A percentile compares a stretch with the other conserved stretches of the same genome.
phyloP scores from a whole-genome alignment of 1,140 invertebrate genomes.

The Papilio xuthus region DNA sequence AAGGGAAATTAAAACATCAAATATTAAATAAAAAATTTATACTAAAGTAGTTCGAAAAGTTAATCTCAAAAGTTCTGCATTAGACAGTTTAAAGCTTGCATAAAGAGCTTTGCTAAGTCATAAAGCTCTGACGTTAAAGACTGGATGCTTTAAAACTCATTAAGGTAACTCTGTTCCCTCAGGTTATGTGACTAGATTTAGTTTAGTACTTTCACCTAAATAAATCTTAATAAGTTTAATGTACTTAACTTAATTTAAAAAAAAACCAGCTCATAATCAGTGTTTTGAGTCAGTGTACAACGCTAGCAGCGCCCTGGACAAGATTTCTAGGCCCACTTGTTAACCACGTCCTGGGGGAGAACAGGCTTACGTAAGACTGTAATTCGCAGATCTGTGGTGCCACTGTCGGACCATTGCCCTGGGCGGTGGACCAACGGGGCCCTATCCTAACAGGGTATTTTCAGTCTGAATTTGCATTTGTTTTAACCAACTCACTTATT shows the following conservation, averaged over 20 bases:
- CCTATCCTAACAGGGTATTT: no score
- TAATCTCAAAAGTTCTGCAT: slow-evolving; percentile 13
- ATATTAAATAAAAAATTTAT: neutral
- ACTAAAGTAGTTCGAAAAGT: no score
- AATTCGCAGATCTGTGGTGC: no score
- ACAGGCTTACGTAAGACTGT: neutral
- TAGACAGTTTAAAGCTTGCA: slow-evolving; percentile 17
- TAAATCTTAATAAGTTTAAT: neutral
- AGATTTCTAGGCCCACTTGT: no score
- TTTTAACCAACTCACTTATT: no score
- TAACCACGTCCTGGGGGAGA: no score
- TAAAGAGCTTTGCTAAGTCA: slow-evolving; percentile 19
- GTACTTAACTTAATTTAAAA: neutral
- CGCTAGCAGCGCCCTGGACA: no score
- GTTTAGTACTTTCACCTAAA: neutral
- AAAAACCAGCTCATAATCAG: neutral
- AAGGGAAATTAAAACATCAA: neutral
- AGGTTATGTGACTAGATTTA: neutral
- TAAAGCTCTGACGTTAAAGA: slow-evolving; percentile 9
- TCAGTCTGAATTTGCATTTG: no score
- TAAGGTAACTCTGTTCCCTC: neutral
- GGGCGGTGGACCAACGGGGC: no score
- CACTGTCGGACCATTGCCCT: no score
- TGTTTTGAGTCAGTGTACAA: no score
- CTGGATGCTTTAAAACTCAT: neutral